phyloP scores from a whole-genome alignment of 2,797 vertebrate genomes.

The Otolemur crassicaudatus region DNA sequence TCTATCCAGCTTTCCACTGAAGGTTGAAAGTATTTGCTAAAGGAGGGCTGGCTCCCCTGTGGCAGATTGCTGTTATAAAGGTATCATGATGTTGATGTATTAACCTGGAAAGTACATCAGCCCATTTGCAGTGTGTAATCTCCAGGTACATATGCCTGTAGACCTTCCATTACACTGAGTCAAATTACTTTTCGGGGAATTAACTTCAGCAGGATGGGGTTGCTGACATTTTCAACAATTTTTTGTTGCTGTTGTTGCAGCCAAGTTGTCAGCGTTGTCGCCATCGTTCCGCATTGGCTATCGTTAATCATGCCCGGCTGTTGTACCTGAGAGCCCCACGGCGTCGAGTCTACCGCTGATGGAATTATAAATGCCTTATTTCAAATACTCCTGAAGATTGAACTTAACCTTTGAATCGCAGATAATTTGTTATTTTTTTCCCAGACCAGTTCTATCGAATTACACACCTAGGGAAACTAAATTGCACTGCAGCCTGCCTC shows the following conservation, averaged over 20 bases:
- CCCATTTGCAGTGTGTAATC: neutral
- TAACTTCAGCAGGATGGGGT: neutral
- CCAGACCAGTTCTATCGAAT: neutral
- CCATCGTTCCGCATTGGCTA: neutral
- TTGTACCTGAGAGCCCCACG: neutral
- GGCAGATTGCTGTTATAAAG: neutral
- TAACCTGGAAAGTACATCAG: neutral
- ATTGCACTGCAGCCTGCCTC: neutral
- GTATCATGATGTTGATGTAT: neutral
- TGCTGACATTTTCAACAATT: slow-evolving; percentile 40
- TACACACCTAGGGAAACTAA: neutral
- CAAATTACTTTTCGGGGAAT: slow-evolving; percentile 33
- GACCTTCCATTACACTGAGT: neutral
- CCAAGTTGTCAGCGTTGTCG: slow-evolving; percentile 5
- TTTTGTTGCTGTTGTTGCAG: neutral
- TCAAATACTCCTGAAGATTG: slow-evolving; percentile 24
- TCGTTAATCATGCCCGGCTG: neutral
- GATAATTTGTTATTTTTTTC: neutral
- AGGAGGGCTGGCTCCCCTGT: neutral
- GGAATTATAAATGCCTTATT: slow-evolving; percentile 50
- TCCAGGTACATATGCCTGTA: neutral
- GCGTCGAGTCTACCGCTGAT: neutral
- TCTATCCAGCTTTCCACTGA: neutral
- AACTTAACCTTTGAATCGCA: slow-evolving; percentile 55
- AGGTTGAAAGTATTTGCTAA: slow-evolving; percentile 22